These are phyloP conservation scores for Tetraneura akinire DNA, from an alignment of 1,140 invertebrate genomes.

Conservation along the genomic window DNA sequence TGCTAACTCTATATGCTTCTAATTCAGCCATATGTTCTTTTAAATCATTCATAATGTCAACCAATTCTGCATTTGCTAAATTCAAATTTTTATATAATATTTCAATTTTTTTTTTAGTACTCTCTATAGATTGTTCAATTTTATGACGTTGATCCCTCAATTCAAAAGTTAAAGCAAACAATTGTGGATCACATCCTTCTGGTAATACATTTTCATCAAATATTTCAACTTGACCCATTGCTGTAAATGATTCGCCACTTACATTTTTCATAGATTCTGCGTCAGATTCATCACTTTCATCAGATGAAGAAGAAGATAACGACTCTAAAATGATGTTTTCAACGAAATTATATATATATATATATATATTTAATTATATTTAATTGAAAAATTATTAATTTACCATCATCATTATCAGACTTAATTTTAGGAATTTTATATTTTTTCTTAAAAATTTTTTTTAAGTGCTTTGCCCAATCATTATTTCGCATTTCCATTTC, in stretches of 20 bases:
- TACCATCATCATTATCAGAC: neutral
- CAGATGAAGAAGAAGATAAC: constrained; percentile 16
- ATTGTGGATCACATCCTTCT: constrained; percentile 20
- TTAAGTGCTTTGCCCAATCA: constrained; percentile 5
- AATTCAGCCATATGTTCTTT: neutral
- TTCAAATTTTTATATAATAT: neutral
- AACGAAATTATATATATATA: too few species aligned
- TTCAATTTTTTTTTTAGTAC: neutral
- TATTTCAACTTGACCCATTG: neutral
- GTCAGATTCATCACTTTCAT: constrained; percentile 14
- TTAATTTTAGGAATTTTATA: neutral
- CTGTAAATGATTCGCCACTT: neutral
- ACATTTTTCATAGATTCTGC: neutral
- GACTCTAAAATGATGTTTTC: constrained; percentile 16
- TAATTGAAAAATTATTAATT: neutral
- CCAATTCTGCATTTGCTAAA: neutral
- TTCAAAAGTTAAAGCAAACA: constrained; percentile 28
- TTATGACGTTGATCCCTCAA: constrained; percentile 11
- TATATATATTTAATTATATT: neutral
- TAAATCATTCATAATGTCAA: neutral
- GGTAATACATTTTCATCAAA: constrained; percentile 37
- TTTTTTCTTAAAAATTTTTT: constrained; percentile 30
- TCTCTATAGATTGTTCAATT: constrained; percentile 16
- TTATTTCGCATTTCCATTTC: constrained; percentile 23
- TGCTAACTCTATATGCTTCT: constrained; percentile 17